A percentile compares a stretch with the other conserved stretches of the same genome.
phyloP scores from a whole-genome alignment of 2,113 vertebrate genomes.

The Strix aluco region DNA sequence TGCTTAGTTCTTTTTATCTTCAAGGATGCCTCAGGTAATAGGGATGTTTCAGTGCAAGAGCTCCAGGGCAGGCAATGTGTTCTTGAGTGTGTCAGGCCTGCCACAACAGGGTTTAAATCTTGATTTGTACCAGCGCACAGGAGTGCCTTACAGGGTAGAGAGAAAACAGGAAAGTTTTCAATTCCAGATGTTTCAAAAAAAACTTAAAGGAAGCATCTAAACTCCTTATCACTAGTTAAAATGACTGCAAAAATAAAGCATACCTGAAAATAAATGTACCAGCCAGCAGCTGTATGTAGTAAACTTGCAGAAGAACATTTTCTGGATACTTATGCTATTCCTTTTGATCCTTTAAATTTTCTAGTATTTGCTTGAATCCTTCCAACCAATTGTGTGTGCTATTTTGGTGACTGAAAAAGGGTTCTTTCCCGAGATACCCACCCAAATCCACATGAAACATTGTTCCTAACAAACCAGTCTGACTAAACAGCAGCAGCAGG shows the following conservation, averaged over 20 bases:
- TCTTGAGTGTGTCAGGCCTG: not conserved
- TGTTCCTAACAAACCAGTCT: not conserved
- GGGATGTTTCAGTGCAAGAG: not conserved
- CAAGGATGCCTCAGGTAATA: not conserved
- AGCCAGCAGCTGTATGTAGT: not conserved
- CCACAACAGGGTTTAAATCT: not conserved
- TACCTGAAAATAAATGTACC: not conserved
- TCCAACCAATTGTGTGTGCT: not conserved
- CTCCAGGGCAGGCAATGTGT: not conserved
- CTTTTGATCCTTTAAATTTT: not conserved
- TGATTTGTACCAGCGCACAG: not conserved
- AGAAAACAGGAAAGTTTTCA: not conserved
- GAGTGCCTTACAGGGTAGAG: not conserved
- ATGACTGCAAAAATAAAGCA: not conserved
- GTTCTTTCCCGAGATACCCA: not conserved
- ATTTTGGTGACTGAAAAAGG: not conserved
- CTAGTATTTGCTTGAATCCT: not conserved
- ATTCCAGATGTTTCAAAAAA: not conserved
- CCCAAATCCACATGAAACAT: not conserved
- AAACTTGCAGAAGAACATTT: not conserved
- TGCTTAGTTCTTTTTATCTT: not conserved
- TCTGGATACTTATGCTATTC: not conserved
- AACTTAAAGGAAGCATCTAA: not conserved
- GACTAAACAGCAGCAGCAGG: slow-evolving; percentile 16
- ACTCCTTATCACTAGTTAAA: not conserved